Base-by-base conservation (phyloP, 2,888 invertebrate genomes). In the Venusia cambrica region DNA sequence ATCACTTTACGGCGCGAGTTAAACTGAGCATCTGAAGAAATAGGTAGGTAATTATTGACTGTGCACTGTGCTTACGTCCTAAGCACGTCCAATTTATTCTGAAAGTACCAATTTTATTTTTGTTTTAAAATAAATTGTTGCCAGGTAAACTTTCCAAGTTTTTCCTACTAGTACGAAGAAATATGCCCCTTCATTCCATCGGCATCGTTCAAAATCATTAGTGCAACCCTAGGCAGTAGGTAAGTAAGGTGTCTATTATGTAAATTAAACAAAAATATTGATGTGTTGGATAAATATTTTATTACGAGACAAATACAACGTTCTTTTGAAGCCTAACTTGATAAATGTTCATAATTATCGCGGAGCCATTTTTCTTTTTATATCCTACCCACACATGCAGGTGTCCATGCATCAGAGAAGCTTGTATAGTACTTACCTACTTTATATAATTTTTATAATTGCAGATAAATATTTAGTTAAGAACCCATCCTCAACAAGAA, bases 211-310 rank as follows among this genome's bases (percentile, higher is more conserved):
- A n/a, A n/a, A n/a, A n/a, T n/a, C n/a, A n/a, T n/a, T n/a, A n/a
- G n/a, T n/a, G n/a, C n/a, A n/a, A n/a, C n/a, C n/a, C n/a, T n/a
- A n/a, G n/a, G n/a, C n/a, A n/a, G n/a, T n/a, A n/a, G n/a, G n/a
- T n/a, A n/a, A n/a, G n/a, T n/a, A n/a, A n/a, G n/a, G n/a, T n/a
- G n/a, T n/a, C n/a, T n/a, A n/a, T n/a, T n/a, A 13, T 4, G 9
- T 20, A 38, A 47, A 44, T 48, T 7, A 62, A 55, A 51, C 48
- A 28, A 39, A 41, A 41, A 48, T 45, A 45, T 10, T 30, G 35
- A 73, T 67, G 69, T 76, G 73, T 75, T 70, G 81, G 75, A 78
- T 85, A 85, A 79, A 84, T 83, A 80, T 85, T 78, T 67, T 84
- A 85, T 78, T 81, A 72, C n/a, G 73, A 76, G 73, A 81, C 69